Percentiles rank a stretch among this genome's conserved stretches.
Evolutionary conservation across 2,888 invertebrate species (phyloP).

Genomic region (Petrolisthes manimaculis): DNA sequence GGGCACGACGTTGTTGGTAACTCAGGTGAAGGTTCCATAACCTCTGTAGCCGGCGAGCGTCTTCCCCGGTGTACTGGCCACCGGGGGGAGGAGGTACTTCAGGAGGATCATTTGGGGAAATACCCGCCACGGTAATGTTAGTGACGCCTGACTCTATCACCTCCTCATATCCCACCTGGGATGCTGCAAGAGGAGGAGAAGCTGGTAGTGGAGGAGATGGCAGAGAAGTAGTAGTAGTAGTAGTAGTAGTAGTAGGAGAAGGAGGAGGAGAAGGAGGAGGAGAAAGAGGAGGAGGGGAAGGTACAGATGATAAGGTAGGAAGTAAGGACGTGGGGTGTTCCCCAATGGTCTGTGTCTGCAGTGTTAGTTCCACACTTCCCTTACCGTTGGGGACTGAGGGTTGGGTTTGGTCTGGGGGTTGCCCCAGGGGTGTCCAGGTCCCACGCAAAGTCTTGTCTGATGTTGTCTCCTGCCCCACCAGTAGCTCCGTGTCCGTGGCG

Average conservation of each 20-base stretch:
- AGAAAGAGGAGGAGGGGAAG: neutral
- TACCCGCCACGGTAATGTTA: conserved; percentile 17
- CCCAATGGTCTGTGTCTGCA: conserved; percentile 14
- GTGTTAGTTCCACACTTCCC: conserved; percentile 54
- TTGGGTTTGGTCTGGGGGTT: conserved; percentile 6
- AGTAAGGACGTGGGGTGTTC: neutral
- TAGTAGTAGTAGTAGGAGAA: too few relatives aligned
- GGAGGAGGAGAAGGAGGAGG: neutral
- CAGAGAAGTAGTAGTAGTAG: neutral
- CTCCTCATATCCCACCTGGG: neutral
- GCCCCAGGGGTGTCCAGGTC: conserved; percentile 45
- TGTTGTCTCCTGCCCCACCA: conserved; percentile 10
- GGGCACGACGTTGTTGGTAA: neutral
- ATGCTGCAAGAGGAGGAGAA: conserved; percentile 1
- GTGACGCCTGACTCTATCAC: conserved; percentile 16
- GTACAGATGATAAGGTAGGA: neutral
- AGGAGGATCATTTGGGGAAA: neutral
- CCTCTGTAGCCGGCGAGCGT: neutral
- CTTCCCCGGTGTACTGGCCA: conserved; percentile 27
- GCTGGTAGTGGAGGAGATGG: conserved; percentile 7
- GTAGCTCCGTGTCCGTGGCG: conserved; percentile 53
- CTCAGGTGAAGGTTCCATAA: conserved; percentile 2
- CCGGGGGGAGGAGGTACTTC: neutral
- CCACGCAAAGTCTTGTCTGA: conserved; percentile 34
- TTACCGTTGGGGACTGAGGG: conserved; percentile 38